Evolutionary conservation across 2,797 vertebrate genomes (phyloP), one percentile per base, ranked within the genome.

Genomic region (Helicolenus hilgendorfi): DNA sequence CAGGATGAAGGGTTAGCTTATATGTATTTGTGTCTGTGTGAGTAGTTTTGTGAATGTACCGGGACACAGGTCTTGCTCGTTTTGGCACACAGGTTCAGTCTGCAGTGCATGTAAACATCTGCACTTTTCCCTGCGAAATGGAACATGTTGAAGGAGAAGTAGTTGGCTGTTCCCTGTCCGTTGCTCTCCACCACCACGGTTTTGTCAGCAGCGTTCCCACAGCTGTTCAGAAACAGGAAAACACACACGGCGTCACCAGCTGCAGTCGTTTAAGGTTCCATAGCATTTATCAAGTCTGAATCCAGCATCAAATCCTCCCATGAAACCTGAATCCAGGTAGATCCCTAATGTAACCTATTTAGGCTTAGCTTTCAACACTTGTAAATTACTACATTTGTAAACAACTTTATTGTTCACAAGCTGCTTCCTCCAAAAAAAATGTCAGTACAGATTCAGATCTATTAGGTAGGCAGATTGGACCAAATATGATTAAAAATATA

Each of bases 121-220:
- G 4, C 3, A 6, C 1, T 29, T n/a, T 29, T 7, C 64, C 31
- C 76, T 4, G 1, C 2, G 64, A 78, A 78, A 11, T 31, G 10
- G 65, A 78, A 78, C 33, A 68, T 41, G 8, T 4, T 29, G 65
- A 78, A 69, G 76, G 33, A 41, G 76, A 78, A 78, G 64, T 24
- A 31, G 36, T 38, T 59, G 53, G 76, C 22, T 3, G 18, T 22
- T 31, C 53, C 26, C 18, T 22, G 0, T 59, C 64, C 76, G 13
- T 69, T 78, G 7, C 35, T 2, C 53, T 38, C 35, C 53, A 78
- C 4, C 2, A 0, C 1, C 33, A 78, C 53, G 1, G 35, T 59
- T 18, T 7, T 2, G 53, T 78, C 76, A 22, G 7, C 11, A 22
- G 24, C 1, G 55, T 24, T 59, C 4, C 26, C 2, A 69, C 76